Evolutionary conservation across 2,113 vertebrate species (phyloP), one percentile per base, ranked within the genome.

Genomic region (Sus scrofa): DNA sequence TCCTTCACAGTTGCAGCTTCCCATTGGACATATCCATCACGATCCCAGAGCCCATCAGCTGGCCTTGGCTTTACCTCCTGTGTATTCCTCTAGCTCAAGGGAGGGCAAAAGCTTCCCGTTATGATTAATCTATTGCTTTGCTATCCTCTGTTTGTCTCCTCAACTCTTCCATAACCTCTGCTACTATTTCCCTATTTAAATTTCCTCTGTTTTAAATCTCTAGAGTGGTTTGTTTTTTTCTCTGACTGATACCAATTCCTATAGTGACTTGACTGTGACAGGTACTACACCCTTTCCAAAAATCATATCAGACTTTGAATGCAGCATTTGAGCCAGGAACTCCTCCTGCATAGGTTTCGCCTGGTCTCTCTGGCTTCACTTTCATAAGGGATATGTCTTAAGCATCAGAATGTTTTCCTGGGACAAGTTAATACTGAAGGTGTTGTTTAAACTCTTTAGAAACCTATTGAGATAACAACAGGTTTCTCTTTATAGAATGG

Each of bases 361-460:
- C 5, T 93, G 50, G 34, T 12, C 20, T 91, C 34, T 75, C 58
- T 44, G 54, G 44, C 87, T 91, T 91, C 27, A 34, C 30, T 84
- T 96, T 96, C 19, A 62, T 91, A 75, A 84, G 12, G 15, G 74
- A 11, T 81, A 73, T 90, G 24, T 50, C 37, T 52, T 74, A 67
- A 63, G 9, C 30, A 67, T 7, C 65, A 93, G 15, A 95, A 77
- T 83, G 65, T 77, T 39, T 90, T 90, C 32, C 16, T 85, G 68
- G 6, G 5, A 63, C n/a, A 63, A 91, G 24, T 75, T 82, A 81
- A n/a, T 82, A 52, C 12, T 44, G 30, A 78, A 39, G 24, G 12
- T 83, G 6, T 52, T 94, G 16, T 71, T 89, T 95, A 60, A 85
- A 58, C 26, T 44, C 18, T 62, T 94, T 94, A 75, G 24, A 92